Percentiles rank a stretch among this genome's conserved stretches.
Conservation (phyloP, 2,888 invertebrate species). For the Drosophila basisetae region DNA sequence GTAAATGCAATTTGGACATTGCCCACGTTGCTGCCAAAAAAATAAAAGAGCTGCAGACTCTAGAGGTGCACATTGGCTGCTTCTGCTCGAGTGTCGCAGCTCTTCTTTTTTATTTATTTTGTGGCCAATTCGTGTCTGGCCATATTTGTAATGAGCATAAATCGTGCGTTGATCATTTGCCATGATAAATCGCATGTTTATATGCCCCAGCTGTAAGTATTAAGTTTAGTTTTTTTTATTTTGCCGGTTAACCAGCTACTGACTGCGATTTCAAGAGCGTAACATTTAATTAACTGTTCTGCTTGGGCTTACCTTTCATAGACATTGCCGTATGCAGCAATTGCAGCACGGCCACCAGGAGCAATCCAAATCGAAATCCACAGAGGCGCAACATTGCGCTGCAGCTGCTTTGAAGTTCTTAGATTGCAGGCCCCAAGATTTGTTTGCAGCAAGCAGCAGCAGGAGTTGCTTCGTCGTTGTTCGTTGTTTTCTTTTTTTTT, state of each 20-base stretch:
- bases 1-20: constrained; percentile 77
- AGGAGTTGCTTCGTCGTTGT: constrained; percentile 28
- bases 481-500: constrained; percentile 46
- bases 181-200: constrained; percentile 80
- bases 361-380: constrained; percentile 56
- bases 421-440: constrained; percentile 18
- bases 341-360: constrained; percentile 62
- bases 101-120: constrained; percentile 8
- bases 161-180: constrained; percentile 82
- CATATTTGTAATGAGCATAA: constrained; percentile 81
- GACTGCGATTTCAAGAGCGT: constrained; percentile 60
- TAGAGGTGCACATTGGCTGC: constrained; percentile 33
- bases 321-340: constrained; percentile 62
- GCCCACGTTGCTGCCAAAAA: constrained; percentile 57
- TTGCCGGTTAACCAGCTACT: constrained; percentile 29
- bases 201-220: constrained; percentile 63
- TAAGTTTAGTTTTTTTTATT: constrained; percentile 41
- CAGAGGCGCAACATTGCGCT: constrained; percentile 69
- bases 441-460: constrained; percentile 16
- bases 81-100: constrained; percentile 31
- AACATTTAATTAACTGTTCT: constrained; percentile 74
- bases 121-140: constrained; percentile 73
- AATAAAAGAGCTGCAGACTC: constrained; percentile 3
- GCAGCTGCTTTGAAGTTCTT: constrained; percentile 73
- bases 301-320: constrained; percentile 74